Conservation (phyloP, 2,113 vertebrate genomes). For the Prolemur simus region DNA sequence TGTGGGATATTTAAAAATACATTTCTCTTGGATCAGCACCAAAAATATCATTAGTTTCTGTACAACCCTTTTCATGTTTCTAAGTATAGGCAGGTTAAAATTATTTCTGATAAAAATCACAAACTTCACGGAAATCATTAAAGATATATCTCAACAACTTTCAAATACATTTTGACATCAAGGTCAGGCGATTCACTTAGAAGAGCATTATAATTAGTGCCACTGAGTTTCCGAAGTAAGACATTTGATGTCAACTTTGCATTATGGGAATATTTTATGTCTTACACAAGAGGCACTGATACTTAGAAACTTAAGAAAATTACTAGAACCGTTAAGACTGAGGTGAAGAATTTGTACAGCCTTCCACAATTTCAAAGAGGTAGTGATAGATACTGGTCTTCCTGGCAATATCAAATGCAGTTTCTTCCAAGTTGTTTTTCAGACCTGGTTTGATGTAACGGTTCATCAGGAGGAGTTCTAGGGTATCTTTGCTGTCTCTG, state of each 20-base stretch:
- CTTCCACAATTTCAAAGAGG: conserved; percentile 94
- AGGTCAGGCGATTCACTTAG: conserved; percentile 11
- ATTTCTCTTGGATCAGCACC: conserved; percentile 68
- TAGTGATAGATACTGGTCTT: conserved; percentile 90
- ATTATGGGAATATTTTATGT: conserved; percentile 23
- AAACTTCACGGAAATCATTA: conserved; percentile 13
- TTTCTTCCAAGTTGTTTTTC: conserved; percentile 91
- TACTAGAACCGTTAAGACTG: conserved; percentile 68
- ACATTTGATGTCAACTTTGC: conserved; percentile 32
- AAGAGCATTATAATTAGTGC: neutral
- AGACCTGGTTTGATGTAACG: conserved; percentile 90
- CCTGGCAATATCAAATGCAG: conserved; percentile 90
- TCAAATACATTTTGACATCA: conserved; percentile 54
- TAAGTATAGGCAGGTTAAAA: conserved; percentile 56
- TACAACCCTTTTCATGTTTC: conserved; percentile 41
- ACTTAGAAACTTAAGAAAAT: conserved; percentile 37
- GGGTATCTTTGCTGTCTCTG: conserved; percentile 86
- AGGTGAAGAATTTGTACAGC: conserved; percentile 87
- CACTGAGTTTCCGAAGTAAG: conserved; percentile 6
- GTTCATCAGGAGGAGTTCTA: conserved; percentile 94
- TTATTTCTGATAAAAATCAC: conserved; percentile 64
- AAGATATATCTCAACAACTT: conserved; percentile 21
- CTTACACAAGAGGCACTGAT: conserved; percentile 56
- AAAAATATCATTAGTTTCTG: conserved; percentile 69
- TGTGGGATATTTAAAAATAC: conserved; percentile 70